These are phyloP conservation scores for Ursus arctos DNA, from an alignment of 2,113 vertebrate species.

Conservation along the genomic window DNA sequence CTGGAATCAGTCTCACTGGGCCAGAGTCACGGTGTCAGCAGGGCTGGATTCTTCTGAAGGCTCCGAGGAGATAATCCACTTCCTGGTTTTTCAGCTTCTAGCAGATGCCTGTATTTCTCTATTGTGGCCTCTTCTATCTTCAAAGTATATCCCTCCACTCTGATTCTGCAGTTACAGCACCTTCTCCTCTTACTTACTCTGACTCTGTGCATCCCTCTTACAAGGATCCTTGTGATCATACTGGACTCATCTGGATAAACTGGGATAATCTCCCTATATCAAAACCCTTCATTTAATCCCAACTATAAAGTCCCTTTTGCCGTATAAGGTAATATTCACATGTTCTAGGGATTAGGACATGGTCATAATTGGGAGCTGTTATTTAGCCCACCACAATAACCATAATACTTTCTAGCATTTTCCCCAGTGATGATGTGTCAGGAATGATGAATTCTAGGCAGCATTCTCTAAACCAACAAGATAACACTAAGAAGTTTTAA, in stretches of 20 bases:
- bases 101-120: fast-evolving
- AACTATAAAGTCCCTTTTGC: not conserved
- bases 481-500: not conserved
- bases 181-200: not conserved
- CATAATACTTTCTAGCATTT: not conserved
- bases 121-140: not conserved
- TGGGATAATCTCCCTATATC: not conserved
- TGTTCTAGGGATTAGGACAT: not conserved
- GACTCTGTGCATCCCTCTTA: not conserved
- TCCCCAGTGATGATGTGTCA: not conserved
- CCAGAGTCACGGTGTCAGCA: not conserved
- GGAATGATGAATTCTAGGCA: not conserved
- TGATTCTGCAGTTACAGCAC: not conserved
- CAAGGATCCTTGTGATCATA: not conserved
- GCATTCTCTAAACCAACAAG: not conserved
- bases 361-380: not conserved
- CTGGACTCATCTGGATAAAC: not conserved
- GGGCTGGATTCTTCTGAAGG: not conserved
- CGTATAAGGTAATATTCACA: not conserved
- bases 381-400: not conserved
- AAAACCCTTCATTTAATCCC: not conserved
- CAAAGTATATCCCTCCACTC: not conserved
- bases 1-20: not conserved
- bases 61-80: not conserved
- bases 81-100: not conserved